These are phyloP conservation scores for Drosophila anomelani DNA, from an alignment of 2,888 invertebrate genomes.

Conservation along the genomic window DNA sequence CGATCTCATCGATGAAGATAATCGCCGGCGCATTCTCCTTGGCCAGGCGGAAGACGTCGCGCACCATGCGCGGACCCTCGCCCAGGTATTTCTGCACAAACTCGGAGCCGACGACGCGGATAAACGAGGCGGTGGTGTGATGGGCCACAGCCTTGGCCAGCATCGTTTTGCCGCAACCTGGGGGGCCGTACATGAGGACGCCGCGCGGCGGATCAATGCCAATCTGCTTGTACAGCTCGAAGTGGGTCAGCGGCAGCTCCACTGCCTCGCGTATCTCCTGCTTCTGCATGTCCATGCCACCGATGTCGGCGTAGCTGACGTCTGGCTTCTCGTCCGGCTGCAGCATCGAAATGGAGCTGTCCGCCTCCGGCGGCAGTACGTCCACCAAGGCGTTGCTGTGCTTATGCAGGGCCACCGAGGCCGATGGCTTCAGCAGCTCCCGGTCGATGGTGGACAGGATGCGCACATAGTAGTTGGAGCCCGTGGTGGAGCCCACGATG, in stretches of 20 bases:
- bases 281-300: constrained; percentile 99
- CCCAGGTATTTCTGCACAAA: constrained; percentile 99
- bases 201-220: constrained; percentile 99
- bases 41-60: constrained; percentile 99
- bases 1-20: constrained; percentile 99
- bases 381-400: constrained; percentile 99
- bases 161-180: constrained; percentile 99
- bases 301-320: constrained; percentile 98
- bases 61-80: constrained; percentile 99
- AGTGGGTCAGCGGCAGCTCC: constrained; percentile 98
- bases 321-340: constrained; percentile 99
- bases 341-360: constrained; percentile 99
- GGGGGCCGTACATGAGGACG: constrained; percentile 99
- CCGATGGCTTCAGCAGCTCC: constrained; percentile 98
- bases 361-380: constrained; percentile 99
- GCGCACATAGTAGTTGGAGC: constrained; percentile 99
- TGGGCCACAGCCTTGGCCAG: constrained; percentile 99
- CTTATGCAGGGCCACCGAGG: constrained; percentile 99
- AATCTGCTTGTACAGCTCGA: constrained; percentile 98
- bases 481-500: constrained; percentile 99
- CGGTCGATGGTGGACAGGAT: constrained; percentile 99
- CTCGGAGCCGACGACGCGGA: constrained; percentile 99
- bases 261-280: constrained; percentile 99
- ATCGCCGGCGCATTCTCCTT: constrained; percentile 99
- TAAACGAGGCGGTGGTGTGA: constrained; percentile 99